Evolutionary conservation across 1,140 invertebrate species (phyloP), one percentile per base, ranked within the genome.

Genomic region (Formica exsecta): DNA sequence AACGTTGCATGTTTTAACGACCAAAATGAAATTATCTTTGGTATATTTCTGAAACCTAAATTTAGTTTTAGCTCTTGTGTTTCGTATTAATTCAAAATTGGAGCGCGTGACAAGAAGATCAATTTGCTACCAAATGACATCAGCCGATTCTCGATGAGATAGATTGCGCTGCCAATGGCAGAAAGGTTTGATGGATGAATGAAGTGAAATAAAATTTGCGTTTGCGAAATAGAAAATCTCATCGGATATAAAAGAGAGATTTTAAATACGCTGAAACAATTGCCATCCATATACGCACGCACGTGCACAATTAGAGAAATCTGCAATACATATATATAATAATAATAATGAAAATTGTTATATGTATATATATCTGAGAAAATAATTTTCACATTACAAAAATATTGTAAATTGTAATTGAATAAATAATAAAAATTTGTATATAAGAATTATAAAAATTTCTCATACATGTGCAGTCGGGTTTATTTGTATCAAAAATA

Each of bases 11-110:
- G 57, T 74, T 74, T 83, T 62, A 83, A 74, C 54, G 51, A 44
- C 7, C 54, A 41, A 83, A 74, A 61, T 83, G 68, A 74, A 74
- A 83, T 83, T 62, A 74, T 8, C 68, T 83, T 74, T 48, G 54
- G 48, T 74, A 73, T 48, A 73, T 74, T 74, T 73, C 38, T 25
- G 38, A 36, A 25, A 83, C 2, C 38, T 61, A 61, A 73, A 74
- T 74, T 25, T 38, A 25, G 13, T 74, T 83, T 83, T 8, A 74
- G 25, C 6, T 73, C 32, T 9, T 38, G 4, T 29, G 25, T 61
- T 44, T 59, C 54, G 19, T 44, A 3, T 38, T 74, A 44, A 83
- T 62, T 16, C 8, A 44, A 83, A 74, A 83, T 74, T 73, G 19
- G 6, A 61, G 57, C n/a, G 8, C 29, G 25, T 62, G 68, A 73